Evolutionary conservation across 2,888 invertebrate species (phyloP).

Genomic region (Erynnis tages): DNA sequence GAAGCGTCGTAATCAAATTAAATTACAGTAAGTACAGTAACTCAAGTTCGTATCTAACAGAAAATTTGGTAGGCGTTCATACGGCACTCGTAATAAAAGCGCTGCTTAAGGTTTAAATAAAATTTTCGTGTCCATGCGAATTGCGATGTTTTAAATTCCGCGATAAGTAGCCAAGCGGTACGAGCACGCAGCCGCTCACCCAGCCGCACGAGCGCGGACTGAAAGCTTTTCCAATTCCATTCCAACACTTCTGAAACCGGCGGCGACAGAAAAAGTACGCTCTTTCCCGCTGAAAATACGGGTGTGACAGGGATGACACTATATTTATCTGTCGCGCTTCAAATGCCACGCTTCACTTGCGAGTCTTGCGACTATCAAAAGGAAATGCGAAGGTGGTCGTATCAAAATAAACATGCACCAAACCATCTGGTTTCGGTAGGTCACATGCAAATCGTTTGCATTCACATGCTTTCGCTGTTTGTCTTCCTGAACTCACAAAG

Average conservation of each 20-base stretch:
- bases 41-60: slow-evolving; percentile 6
- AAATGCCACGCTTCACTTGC: slow-evolving; percentile 44
- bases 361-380: slow-evolving; percentile 51
- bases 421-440: slow-evolving; percentile 49
- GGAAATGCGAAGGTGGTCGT: slow-evolving; percentile 64
- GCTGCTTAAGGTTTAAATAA: slow-evolving; percentile 20
- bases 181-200: slow-evolving; percentile 52
- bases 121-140: slow-evolving; percentile 29
- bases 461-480: slow-evolving; percentile 22
- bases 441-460: slow-evolving; percentile 35
- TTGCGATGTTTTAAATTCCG: slow-evolving; percentile 39
- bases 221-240: slow-evolving; percentile 56
- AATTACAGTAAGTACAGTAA: slow-evolving; percentile 19
- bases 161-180: slow-evolving; percentile 28
- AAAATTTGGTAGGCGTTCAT: slow-evolving; percentile 5
- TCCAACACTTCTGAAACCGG: slow-evolving; percentile 48
- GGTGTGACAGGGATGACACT: slow-evolving; percentile 49
- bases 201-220: slow-evolving; percentile 74
- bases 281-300: slow-evolving; percentile 43
- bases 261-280: slow-evolving; percentile 48
- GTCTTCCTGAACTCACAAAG: slow-evolving; percentile 4
- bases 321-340: slow-evolving; percentile 37
- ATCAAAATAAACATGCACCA: slow-evolving; percentile 71
- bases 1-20: slow-evolving; percentile 33
- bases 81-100: slow-evolving; percentile 13